A percentile compares a stretch with the other conserved stretches of the same genome.
phyloP scores from a whole-genome alignment of 2,113 vertebrate genomes.

The Petromus typicus region DNA sequence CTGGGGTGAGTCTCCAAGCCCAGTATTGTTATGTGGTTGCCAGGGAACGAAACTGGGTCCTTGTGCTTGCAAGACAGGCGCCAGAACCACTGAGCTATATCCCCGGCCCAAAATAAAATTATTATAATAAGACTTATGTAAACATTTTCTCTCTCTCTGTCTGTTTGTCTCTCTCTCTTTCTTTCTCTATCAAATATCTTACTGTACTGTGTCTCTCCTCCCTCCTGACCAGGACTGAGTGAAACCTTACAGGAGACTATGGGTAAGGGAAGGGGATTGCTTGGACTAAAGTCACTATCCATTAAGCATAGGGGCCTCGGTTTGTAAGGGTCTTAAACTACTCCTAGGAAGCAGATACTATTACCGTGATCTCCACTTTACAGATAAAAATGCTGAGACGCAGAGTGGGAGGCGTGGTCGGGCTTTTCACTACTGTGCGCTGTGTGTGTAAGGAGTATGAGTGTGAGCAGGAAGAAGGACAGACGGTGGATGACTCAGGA shows the following conservation, averaged over 20 bases:
- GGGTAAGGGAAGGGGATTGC: background rate
- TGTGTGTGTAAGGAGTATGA: fast-evolving
- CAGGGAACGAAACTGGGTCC: no score
- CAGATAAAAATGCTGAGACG: conserved; percentile 5
- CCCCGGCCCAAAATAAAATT: no score
- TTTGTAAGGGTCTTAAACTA: background rate
- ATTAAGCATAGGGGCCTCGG: background rate
- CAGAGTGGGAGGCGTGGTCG: background rate
- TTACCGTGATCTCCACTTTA: background rate
- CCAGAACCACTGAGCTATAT: no score
- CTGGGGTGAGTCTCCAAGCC: no score
- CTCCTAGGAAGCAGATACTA: background rate
- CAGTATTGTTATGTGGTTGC: no score
- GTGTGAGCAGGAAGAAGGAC: background rate
- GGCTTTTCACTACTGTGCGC: background rate
- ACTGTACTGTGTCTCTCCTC: background rate
- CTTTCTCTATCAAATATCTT: background rate
- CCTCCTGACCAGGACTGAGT: background rate
- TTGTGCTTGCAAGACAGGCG: no score
- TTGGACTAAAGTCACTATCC: background rate
- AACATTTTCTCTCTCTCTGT: background rate
- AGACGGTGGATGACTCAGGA: background rate
- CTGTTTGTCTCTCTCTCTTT: background rate
- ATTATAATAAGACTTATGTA: background rate
- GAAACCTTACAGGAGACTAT: background rate